Evolutionary conservation across 2,113 vertebrate genomes (phyloP), one percentile per base, ranked within the genome.

Genomic region (Scatophagus argus): DNA sequence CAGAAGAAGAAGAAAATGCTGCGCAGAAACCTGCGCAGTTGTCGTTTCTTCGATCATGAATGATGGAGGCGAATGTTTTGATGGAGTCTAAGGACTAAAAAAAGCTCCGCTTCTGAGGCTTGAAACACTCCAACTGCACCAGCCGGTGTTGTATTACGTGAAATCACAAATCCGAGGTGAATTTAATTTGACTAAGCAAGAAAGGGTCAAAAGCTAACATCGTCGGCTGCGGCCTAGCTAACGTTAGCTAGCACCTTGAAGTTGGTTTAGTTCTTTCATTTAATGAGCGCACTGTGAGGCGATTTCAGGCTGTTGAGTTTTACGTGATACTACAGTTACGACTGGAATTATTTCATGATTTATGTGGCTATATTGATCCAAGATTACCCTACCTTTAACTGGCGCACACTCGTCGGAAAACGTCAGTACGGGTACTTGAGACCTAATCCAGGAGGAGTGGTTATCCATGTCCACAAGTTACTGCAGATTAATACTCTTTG

Each of bases 51-150:
- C 3, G 7, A 12, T 68, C 44, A 62, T 55, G n/a, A 83, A 72
- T 11, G 77, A 81, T 85, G 66, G 68, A 82, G 68, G 78, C 54
- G 76, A 88, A 77, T 92, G 91, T 92, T 92, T 89, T 92, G 90
- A 88, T 87, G 76, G 51, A 87, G 74, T 49, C 63, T 23, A 65
- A 51, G 51, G 60, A 79, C 77, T 82, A 44, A 75, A 76, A 56
- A 52, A 10, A 51, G 41, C 25, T 39, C 8, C 1, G 21, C 1
- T 32, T 19, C 25, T 55, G 49, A 34, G 23, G 3, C 31, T 21
- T 34, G 1, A 63, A 46, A 62, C 7, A 32, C 9, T 61, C 6
- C 19, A 21, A 9, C 65, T 56, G 14, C 23, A 27, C 19, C 23
- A 31, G 5, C 12, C 11, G 46, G 27, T 23, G 23, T 21, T 2